Evolutionary conservation across 2,888 invertebrate species (phyloP).

Genomic region (Yponomeuta evonymella): DNA sequence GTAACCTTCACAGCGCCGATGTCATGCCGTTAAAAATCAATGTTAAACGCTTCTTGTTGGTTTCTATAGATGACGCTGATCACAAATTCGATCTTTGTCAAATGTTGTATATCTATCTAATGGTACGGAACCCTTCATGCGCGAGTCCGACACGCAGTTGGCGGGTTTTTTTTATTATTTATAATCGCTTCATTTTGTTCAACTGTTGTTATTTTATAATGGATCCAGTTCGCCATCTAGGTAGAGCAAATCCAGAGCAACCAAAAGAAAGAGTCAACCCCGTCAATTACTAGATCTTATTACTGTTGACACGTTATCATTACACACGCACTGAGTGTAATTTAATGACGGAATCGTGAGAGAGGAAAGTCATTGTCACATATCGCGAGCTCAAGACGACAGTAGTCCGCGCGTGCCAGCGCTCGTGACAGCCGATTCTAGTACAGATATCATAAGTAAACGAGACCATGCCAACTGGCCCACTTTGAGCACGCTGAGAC

Average conservation of each 20-base stretch:
- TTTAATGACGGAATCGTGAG: conserved; percentile 40
- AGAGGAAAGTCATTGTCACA: conserved; percentile 52
- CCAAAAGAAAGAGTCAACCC: not conserved
- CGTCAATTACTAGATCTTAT: conserved; percentile 15
- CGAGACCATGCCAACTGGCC: conserved; percentile 5
- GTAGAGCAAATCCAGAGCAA: conserved; percentile 3
- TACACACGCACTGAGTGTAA: conserved; percentile 14
- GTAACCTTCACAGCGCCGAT: no score
- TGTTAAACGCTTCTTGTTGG: no score
- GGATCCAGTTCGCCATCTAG: not conserved
- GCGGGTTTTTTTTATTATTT: no score
- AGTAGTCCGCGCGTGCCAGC: conserved; percentile 8
- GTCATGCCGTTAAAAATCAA: no score
- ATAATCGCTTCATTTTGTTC: no score
- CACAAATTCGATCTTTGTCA: no score
- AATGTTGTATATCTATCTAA: no score
- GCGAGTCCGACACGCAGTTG: no score
- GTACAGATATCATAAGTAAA: conserved; percentile 6
- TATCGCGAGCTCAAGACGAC: conserved; percentile 11
- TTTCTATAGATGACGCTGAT: no score
- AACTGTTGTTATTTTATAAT: no score
- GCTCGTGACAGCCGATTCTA: conserved; percentile 14
- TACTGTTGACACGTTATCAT: conserved; percentile 17
- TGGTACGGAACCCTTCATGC: no score
- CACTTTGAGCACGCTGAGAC: not conserved